Base-by-base conservation (phyloP, 2,888 invertebrate genomes). In the Cheilosia scutellata region DNA sequence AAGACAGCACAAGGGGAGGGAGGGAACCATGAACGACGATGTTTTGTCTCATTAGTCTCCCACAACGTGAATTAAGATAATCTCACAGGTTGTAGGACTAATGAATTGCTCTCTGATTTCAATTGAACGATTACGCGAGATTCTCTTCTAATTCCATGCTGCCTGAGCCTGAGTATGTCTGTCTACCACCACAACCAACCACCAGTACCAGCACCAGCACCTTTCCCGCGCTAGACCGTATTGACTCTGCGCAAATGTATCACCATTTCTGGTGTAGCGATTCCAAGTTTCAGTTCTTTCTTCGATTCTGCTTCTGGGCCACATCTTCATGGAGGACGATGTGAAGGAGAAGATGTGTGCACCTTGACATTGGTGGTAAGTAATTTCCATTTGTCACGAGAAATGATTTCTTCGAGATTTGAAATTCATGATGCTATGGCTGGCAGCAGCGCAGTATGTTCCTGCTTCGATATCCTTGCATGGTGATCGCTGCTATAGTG, bases 31-130 rank as follows among this genome's bases (percentile, higher is more conserved):
- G 57, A 71, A 71, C 88, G 87, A 87, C 60, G 71, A 88, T 88
- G 77, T 91, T 90, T 89, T 90, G 89, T 90, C 91, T 91, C 91
- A 91, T 91, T 91, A 91, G 91, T 91, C 91, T 92, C 92, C 92
- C 92, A 92, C 91, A 92, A 91, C 91, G 91, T 91, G 92, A 91
- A 91, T 91, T 91, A 91, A 92, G 91, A 92, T 91, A 92, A 91
- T 91, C 91, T 91, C 87, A 70, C 83, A 87, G 87, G 88, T 90
- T 92, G 91, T 92, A 91, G 91, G 91, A 91, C 91, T 91, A 91
- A 92, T 91, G 91, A 92, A 92, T 91, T 91, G 91, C 90, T 91
- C 88, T 89, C 91, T 90, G 91, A 91, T 91, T 91, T 91, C 91
- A 89, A 89, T 91, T 90, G 91, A 91, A 91, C 92, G 91, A 91